Conservation (phyloP, 2,113 vertebrate species). For the Illadopsis cleaveri region DNA sequence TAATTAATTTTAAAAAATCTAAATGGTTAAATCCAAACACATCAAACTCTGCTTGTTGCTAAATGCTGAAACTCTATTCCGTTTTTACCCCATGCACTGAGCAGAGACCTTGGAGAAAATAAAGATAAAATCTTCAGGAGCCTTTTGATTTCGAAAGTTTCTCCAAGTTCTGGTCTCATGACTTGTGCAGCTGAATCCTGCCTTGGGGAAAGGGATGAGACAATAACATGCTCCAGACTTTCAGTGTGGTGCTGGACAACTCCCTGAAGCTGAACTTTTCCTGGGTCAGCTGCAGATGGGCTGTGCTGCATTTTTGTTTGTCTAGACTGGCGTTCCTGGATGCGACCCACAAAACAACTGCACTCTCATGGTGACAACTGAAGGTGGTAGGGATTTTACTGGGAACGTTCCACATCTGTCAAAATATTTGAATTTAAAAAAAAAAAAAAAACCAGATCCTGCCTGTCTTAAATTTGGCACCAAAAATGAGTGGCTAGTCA, state of each 20-base stretch:
- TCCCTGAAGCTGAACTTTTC: conserved; percentile 47
- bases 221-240: conserved; percentile 38
- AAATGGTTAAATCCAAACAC: background rate
- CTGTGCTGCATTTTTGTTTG: background rate
- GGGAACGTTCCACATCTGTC: background rate
- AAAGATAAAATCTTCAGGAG: background rate
- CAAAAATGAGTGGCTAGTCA: background rate
- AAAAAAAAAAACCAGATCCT: background rate
- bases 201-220: conserved; percentile 34
- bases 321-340: background rate
- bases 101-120: background rate
- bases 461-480: background rate
- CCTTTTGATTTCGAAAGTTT: background rate
- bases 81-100: background rate
- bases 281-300: background rate
- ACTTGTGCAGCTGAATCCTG: conserved; percentile 1
- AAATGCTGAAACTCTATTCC: background rate
- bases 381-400: background rate
- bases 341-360: background rate
- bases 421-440: background rate
- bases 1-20: background rate
- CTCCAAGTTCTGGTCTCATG: conserved; percentile 21
- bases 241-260: conserved; percentile 2
- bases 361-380: background rate
- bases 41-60: background rate